phyloP scores from a whole-genome alignment of 2,888 invertebrate genomes.

The Lomographa bimaculata region DNA sequence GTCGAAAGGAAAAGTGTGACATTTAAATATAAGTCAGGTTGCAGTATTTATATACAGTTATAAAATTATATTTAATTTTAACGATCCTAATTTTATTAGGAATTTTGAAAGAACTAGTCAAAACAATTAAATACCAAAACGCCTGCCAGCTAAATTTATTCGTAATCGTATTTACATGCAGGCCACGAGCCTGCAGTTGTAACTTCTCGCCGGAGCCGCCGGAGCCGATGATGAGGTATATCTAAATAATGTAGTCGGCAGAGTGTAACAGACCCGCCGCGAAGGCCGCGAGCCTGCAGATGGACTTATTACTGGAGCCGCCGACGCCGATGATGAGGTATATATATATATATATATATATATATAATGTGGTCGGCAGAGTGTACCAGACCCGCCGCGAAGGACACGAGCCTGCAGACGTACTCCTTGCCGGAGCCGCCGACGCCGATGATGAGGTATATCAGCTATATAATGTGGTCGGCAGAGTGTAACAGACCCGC shows the following conservation, averaged over 20 bases:
- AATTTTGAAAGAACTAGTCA: too few species aligned
- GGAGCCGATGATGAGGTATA: conserved; percentile 94
- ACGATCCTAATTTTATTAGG: too few species aligned
- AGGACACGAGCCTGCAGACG: conserved; percentile 90
- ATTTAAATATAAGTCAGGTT: too few species aligned
- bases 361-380: too few species aligned
- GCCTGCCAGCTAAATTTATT: too few species aligned
- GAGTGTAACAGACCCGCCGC: conserved; percentile 86
- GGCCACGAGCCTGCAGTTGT: conserved; percentile 90
- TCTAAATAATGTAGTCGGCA: too few species aligned
- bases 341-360: too few species aligned
- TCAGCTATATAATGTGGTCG: too few species aligned
- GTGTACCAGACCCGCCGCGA: conserved; percentile 87
- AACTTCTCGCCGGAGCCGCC: conserved; percentile 95
- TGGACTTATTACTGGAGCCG: conserved; percentile 94
- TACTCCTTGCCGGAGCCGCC: conserved; percentile 95
- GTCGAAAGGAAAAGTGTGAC: too few species aligned
- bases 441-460: conserved; percentile 94
- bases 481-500: conserved; percentile 80
- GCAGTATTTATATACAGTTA: not conserved
- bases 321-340: conserved; percentile 95
- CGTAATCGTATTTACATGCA: too few species aligned
- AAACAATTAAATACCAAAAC: too few species aligned
- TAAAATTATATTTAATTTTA: not conserved
- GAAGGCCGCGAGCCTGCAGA: conserved; percentile 91